Base-by-base conservation (phyloP, 2,113 vertebrate genomes). In the Thamnaconus septentrionalis region DNA sequence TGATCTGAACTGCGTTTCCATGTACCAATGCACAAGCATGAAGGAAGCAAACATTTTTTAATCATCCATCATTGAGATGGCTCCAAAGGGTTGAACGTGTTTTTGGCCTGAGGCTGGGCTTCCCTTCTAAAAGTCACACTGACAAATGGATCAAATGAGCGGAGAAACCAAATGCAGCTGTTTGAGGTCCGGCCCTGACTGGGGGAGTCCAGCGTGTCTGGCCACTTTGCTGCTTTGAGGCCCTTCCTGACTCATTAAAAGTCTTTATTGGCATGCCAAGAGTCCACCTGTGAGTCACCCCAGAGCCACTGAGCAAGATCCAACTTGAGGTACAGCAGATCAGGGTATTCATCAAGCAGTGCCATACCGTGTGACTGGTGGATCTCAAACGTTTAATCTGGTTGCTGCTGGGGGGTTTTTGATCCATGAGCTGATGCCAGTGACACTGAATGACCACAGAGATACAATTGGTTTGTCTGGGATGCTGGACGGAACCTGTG, bases 131-230 rank as follows among this genome's bases (percentile, higher is more conserved):
- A 83, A 71, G 58, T 79, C 71, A 73, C 57, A 54, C 55, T 61
- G 62, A 80, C 69, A 81, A 79, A 79, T 64, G 51, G 59, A 73
- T 47, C 44, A 78, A 86, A 85, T 76, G 53, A 72, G 53, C 61
- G 64, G 45, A 72, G 45, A 80, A 84, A 87, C 82, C 67, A 77
- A 81, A 80, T 39, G 53, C 87, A 87, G 84, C 76, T 89, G 86
- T 70, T 68, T 56, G 53, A 79, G 65, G 73, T 77, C 51, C 58
- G 4, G 39, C 42, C 54, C 56, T 61, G 68, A 60, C 64, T 72
- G 71, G 66, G 59, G 47, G 63, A 68, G 59, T 72, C 56, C 54
- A 78, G 60, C 43, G 46, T 67, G 69, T 76, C 71, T 73, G 58
- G 41, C 57, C 67, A 41, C 53, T 68, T 69, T 41, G 50, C 59